Percentiles rank a stretch among this genome's conserved stretches.
Conservation (phyloP, 2,797 vertebrate species). For the Myotis planiceps region DNA sequence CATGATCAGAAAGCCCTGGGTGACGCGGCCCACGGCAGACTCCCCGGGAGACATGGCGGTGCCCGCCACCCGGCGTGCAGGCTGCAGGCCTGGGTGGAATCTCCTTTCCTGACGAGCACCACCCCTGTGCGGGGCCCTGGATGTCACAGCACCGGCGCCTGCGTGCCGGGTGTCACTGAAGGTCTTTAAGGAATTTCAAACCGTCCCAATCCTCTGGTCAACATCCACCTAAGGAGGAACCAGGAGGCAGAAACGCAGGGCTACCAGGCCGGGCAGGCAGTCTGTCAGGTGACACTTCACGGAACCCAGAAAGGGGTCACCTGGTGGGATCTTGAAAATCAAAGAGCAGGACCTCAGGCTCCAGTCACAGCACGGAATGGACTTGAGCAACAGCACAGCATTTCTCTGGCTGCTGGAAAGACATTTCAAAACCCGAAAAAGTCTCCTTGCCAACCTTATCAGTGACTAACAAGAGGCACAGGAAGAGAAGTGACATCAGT, state of each 20-base stretch:
- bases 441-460: not conserved
- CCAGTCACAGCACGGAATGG: not conserved
- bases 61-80: not conserved
- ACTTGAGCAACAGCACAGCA: not conserved
- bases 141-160: not conserved
- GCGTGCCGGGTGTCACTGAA: not conserved
- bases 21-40: not conserved
- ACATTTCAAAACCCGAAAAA: not conserved
- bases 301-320: not conserved
- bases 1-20: not conserved
- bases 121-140: not conserved
- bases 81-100: not conserved
- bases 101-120: not conserved
- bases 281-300: not conserved
- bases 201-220: not conserved
- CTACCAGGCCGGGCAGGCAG: not conserved
- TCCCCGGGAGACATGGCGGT: not conserved
- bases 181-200: not conserved
- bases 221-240: not conserved
- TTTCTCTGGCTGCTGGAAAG: not conserved
- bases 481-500: not conserved
- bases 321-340: not conserved
- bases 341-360: not conserved
- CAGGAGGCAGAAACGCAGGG: not conserved
- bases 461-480: not conserved